Evolutionary conservation across 2,888 invertebrate genomes (phyloP).

Genomic region (Anagyrus pseudococci): DNA sequence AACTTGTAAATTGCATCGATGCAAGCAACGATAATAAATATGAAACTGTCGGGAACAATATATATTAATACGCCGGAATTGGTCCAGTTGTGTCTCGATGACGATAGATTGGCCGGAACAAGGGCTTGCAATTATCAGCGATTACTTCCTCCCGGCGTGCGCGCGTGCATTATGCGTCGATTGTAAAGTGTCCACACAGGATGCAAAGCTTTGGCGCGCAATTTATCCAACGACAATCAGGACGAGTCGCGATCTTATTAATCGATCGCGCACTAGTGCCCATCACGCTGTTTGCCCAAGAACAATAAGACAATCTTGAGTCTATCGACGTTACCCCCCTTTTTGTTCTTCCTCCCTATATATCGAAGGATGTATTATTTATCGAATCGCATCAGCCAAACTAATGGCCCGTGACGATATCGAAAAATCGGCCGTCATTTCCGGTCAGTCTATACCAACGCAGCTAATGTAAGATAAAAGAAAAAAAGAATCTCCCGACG

Average conservation of each 20-base stretch:
- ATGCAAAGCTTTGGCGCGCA: constrained; percentile 20
- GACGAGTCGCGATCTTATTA: constrained; percentile 11
- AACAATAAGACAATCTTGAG: constrained; percentile 21
- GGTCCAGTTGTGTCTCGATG: no score
- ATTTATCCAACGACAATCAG: constrained; percentile 24
- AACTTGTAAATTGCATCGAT: no score
- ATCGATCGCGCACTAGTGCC: background rate
- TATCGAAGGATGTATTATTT: background rate
- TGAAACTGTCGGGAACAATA: no score
- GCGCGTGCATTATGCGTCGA: background rate
- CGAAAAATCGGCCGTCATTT: background rate
- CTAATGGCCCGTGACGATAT: constrained; percentile 24
- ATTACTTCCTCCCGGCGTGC: constrained; percentile 22
- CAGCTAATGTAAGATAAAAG: no score
- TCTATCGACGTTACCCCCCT: no score
- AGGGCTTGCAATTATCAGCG: constrained; percentile 17
- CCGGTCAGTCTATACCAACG: no score
- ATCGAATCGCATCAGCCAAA: background rate
- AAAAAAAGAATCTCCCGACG: background rate
- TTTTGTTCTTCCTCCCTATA: constrained; percentile 14
- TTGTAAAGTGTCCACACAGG: background rate
- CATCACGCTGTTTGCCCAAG: constrained; percentile 23
- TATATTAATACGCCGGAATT: no score
- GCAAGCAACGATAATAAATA: no score
- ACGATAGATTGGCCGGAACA: constrained; percentile 9